Evolutionary conservation across 2,888 invertebrate species (phyloP).

Genomic region (Tetragonula carbonaria): DNA sequence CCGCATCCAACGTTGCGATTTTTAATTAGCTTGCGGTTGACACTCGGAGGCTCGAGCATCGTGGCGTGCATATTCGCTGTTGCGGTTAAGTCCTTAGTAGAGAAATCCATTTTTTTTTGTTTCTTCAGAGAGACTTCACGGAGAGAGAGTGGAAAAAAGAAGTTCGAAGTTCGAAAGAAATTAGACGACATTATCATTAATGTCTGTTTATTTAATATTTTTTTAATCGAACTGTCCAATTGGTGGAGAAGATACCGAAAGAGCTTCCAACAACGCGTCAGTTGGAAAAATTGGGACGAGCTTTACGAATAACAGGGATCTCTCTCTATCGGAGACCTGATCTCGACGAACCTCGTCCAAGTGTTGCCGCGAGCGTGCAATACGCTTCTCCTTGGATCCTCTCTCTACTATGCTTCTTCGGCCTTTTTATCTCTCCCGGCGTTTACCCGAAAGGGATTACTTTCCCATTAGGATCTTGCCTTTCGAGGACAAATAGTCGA

Average conservation of each 20-base stretch:
- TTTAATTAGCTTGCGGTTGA: constrained; percentile 60
- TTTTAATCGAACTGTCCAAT: not conserved
- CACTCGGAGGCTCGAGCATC: constrained; percentile 44
- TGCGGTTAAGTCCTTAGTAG: constrained; percentile 31
- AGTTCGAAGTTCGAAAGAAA: not conserved
- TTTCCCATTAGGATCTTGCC: constrained; percentile 80
- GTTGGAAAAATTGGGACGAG: constrained; percentile 63
- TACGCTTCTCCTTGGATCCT: constrained; percentile 60
- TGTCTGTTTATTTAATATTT: no score
- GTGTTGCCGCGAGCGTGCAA: constrained; percentile 58
- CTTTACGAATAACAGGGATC: constrained; percentile 61
- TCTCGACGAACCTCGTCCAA: constrained; percentile 61
- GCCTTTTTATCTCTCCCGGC: constrained; percentile 57
- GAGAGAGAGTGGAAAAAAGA: not conserved
- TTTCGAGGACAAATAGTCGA: constrained; percentile 77
- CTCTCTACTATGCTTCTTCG: constrained; percentile 25
- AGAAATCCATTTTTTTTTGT: not conserved
- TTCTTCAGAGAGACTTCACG: no score
- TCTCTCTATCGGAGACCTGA: constrained; percentile 71
- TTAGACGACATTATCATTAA: no score
- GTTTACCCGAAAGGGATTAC: constrained; percentile 78
- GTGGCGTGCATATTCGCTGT: constrained; percentile 28
- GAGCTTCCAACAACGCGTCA: not conserved
- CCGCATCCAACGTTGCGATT: constrained; percentile 46
- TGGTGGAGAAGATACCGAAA: not conserved